Evolutionary conservation across 2,113 vertebrate genomes (phyloP).

Genomic region (Coracopsis vasa): DNA sequence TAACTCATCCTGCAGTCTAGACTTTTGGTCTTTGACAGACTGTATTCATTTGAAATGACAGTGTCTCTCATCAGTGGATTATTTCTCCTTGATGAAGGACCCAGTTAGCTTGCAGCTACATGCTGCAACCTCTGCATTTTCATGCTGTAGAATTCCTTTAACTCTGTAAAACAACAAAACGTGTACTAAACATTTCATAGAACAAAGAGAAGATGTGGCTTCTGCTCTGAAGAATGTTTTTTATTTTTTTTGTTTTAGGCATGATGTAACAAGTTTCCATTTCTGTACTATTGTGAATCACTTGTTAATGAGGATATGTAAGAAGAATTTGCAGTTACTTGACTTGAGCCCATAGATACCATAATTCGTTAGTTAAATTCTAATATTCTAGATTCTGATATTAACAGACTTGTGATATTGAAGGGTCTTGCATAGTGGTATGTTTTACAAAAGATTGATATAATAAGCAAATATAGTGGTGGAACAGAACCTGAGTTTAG

Average conservation of each 20-base stretch:
- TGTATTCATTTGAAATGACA: neutral
- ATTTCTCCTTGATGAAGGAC: conserved; percentile 14
- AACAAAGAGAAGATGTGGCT: conserved; percentile 15
- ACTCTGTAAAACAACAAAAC: neutral
- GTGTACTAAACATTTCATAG: neutral
- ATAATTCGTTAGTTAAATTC: conserved; percentile 13
- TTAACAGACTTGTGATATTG: neutral
- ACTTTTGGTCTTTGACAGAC: neutral
- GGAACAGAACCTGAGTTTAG: neutral
- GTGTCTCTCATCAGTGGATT: neutral
- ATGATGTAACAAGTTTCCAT: conserved; percentile 35
- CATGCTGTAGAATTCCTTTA: neutral
- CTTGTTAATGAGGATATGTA: neutral
- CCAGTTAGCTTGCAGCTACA: conserved; percentile 26
- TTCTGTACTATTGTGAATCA: neutral
- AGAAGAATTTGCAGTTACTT: conserved; percentile 1
- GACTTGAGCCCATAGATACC: neutral
- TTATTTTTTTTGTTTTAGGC: neutral
- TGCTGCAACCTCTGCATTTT: conserved; percentile 1
- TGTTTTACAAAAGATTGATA: neutral
- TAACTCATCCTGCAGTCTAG: neutral
- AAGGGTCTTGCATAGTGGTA: neutral
- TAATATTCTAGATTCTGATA: neutral
- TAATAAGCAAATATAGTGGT: neutral
- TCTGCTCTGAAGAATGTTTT: neutral